Base-by-base conservation (phyloP, 92 coral and sea anemone species). In the Parazoanthus darwini region DNA sequence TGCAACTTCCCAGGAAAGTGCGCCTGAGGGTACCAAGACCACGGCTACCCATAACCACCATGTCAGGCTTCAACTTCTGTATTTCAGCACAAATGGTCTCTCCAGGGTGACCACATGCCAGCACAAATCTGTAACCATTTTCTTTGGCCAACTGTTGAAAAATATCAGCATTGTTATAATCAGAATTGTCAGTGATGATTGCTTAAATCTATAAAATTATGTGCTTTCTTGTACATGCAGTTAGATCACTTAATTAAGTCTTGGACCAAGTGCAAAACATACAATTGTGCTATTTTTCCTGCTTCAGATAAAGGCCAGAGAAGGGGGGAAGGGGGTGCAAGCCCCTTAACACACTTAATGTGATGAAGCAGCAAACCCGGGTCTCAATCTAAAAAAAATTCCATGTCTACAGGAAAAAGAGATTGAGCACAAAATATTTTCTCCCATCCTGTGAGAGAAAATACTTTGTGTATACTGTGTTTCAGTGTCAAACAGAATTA, bases 1-100 rank as follows among this genome's bases (percentile, higher is more conserved):
- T 84, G 87, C 37, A 29, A 35, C 87, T 84, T 14, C 87, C 87
- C 36, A 84, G 79, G 5, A 84, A 43, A 4, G 87, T 84, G 48
- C 87, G 87, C 0, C 87, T 67, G 68, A 84, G 9, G 20, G 38
- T 71, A 26, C 87, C 87, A 46, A 72, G 66, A 72, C 87, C 87
- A 46, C 87, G 87, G n/a, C 87, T 84, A 1, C 87, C 87, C 79
- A 84, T 46, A 4, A 84, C 68, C 11, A 84, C 79, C 87, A 84
- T 44, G 42, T 84, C 87, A 43, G 46, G 77, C 5, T 26, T 6
- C 42, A 0, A 1, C 22, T 25, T 10, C 22, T 20, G 2, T 22
- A 84, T 22, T 25, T 84, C 87, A 8, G 25, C 7, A 48, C 87
- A 84, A 56, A 84, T 84, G 65, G 87, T 71, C 37, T 84, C 79